Conservation (phyloP, 1,140 invertebrate genomes). For the Lanistes nyassanus region DNA sequence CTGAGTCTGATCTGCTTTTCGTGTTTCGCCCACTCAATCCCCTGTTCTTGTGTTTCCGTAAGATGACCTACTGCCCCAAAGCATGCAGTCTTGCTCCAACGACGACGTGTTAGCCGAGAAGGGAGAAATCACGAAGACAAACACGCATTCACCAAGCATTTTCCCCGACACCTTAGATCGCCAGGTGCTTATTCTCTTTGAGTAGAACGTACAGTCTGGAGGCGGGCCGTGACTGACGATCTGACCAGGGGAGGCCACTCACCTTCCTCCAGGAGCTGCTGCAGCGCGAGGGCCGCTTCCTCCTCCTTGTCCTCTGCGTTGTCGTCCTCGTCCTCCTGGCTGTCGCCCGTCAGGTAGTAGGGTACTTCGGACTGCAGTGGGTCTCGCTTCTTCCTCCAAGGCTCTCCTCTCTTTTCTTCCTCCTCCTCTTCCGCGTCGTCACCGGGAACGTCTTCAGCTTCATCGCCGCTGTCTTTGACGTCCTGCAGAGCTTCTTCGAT, state of each 20-base stretch:
- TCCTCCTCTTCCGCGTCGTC: neutral
- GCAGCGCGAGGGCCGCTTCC: neutral
- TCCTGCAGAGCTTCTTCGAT: conserved; percentile 44
- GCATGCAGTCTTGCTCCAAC: too few species aligned
- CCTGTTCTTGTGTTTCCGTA: too few species aligned
- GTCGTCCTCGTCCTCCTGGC: conserved; percentile 14
- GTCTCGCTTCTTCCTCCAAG: conserved; percentile 13
- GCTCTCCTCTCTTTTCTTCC: conserved; percentile 16
- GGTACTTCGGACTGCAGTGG: conserved; percentile 13
- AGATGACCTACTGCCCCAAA: too few species aligned
- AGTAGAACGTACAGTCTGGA: too few species aligned
- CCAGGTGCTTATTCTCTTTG: too few species aligned
- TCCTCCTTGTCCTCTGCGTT: conserved; percentile 13
- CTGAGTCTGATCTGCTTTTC: too few species aligned
- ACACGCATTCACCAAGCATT: too few species aligned
- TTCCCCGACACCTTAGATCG: too few species aligned
- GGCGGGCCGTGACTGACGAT: too few species aligned
- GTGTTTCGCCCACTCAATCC: too few species aligned
- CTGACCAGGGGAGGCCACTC: conserved; percentile 1
- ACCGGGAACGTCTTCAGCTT: neutral
- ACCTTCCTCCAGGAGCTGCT: conserved; percentile 8
- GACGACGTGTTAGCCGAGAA: too few species aligned
- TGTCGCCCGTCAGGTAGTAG: conserved; percentile 2
- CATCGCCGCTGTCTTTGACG: conserved; percentile 17
- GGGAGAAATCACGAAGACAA: too few species aligned